Base-by-base conservation (phyloP, 2,113 vertebrate genomes). In the Notiomystis cincta region DNA sequence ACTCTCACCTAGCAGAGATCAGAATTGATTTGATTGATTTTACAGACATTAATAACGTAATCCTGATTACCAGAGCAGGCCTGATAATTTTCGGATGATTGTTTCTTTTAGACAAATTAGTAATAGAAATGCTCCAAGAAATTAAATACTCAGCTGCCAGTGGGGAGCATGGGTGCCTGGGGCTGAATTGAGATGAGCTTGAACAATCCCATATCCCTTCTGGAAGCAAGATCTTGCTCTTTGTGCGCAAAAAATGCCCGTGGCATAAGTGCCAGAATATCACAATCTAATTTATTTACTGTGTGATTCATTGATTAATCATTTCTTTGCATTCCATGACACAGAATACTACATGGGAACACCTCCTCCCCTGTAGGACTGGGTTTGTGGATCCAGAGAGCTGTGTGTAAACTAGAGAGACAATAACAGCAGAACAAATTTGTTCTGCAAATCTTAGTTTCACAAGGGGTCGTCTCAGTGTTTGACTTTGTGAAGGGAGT, bases 51-150 rank as follows among this genome's bases (percentile, higher is more conserved):
- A 97, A 82, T 94, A 83, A 96, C 82, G 18, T 9, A 64, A 50
- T 20, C 31, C 14, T 75, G 48, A 78, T 91, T 73, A 83, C 47
- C 45, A 88, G 25, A 92, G 42, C 38, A 86, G 58, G 79, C 16
- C 9, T 89, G 77, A 89, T 77, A 47, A 80, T 87, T 83, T 88
- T 48, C 78, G 40, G 51, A 54, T 66, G 12, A 79, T 93, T 90
- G 62, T 83, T 95, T 87, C 89, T 90, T 31, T 88, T 95, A 83
- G 75, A 88, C 20, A 90, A 96, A 88, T 94, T 95, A 96, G 83
- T 93, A 95, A 91, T 58, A 96, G 45, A 85, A 94, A 80, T 86
- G 35, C 51, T 77, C 15, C 45, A 66, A 91, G 71, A 91, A 95
- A 96, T 96, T 95, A 96, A 94, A 85, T 91, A 80, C 75, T 87